A percentile compares a stretch with the other conserved stretches of the same genome.
Evolutionary conservation across 2,797 vertebrate genomes (phyloP).

Genomic region (Tapera naevia): DNA sequence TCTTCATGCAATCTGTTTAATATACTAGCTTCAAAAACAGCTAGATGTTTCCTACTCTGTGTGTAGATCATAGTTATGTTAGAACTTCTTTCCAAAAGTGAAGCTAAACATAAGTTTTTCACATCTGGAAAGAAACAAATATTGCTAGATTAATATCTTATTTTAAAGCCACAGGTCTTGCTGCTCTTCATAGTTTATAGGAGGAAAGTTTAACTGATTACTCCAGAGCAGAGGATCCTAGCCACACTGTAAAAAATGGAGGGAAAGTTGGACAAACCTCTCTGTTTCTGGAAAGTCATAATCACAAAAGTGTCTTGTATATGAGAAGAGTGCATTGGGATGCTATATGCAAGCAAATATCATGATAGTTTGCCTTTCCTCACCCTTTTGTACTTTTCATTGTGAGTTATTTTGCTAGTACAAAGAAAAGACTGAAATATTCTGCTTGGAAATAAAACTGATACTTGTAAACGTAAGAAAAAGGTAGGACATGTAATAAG

Average conservation of each 20-base stretch:
- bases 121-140: neutral
- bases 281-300: neutral
- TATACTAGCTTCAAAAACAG: neutral
- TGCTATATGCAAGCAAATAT: neutral
- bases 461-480: neutral
- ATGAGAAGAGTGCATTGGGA: neutral
- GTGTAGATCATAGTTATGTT: neutral
- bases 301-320: neutral
- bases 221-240: neutral
- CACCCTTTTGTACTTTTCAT: fast-evolving
- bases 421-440: neutral
- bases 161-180: neutral
- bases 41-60: neutral
- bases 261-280: neutral
- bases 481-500: fast-evolving
- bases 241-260: too few species aligned
- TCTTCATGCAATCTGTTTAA: neutral
- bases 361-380: neutral
- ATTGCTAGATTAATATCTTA: neutral
- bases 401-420: neutral
- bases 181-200: neutral
- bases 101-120: neutral
- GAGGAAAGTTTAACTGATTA: fast-evolving
- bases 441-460: neutral
- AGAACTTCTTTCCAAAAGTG: neutral